These are phyloP conservation scores for Magallana gigas DNA, from an alignment of 1,140 invertebrate genomes.

Conservation along the genomic window DNA sequence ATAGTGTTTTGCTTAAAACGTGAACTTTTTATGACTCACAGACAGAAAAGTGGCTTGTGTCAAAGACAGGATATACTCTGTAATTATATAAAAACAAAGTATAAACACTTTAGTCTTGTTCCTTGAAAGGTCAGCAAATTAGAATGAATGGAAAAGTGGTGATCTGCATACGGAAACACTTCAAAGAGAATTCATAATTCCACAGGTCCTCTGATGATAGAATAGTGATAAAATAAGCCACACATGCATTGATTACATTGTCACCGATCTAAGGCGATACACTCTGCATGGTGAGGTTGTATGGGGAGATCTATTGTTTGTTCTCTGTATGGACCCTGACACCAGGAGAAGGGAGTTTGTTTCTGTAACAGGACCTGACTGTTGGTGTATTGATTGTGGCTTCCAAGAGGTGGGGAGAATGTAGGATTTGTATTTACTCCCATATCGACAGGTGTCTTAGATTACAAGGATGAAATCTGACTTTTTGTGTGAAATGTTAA, in stretches of 20 bases:
- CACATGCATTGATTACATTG: slow-evolving; percentile 25
- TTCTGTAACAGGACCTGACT: slow-evolving; percentile 19
- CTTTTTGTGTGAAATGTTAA: slow-evolving; percentile 33
- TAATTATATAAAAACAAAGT: neutral
- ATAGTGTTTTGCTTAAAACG: neutral
- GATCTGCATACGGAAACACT: neutral
- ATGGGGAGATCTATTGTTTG: neutral
- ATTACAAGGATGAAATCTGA: slow-evolving; percentile 28
- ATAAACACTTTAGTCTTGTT: neutral
- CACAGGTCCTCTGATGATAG: neutral
- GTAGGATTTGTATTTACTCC: slow-evolving; percentile 21
- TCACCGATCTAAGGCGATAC: neutral
- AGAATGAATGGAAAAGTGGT: neutral
- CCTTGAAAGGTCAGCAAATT: neutral
- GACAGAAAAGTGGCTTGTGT: neutral
- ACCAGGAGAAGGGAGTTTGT: neutral
- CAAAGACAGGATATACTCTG: neutral
- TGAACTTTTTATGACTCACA: neutral
- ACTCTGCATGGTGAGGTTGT: neutral
- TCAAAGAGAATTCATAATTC: slow-evolving; percentile 2
- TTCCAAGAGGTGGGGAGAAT: neutral
- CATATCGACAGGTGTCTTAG: slow-evolving; percentile 31
- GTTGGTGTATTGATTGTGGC: slow-evolving; percentile 1
- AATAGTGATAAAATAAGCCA: slow-evolving; percentile 25
- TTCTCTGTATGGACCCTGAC: neutral